Evolutionary conservation across 2,113 vertebrate species (phyloP), one percentile per base, ranked within the genome.

Genomic region (Castor canadensis): DNA sequence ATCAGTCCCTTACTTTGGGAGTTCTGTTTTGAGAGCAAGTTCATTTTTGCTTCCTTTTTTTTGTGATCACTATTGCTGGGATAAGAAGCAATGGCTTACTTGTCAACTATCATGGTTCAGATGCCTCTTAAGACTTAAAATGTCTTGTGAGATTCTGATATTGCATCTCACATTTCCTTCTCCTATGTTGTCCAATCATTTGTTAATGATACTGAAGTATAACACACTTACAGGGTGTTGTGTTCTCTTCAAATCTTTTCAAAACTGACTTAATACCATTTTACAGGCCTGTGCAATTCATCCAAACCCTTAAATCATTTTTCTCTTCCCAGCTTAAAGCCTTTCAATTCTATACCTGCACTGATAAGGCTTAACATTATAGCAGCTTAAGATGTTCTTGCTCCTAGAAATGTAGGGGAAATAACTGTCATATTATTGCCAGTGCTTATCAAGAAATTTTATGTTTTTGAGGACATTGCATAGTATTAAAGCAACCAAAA

Each of bases 221-320:
- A 97, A 84, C 79, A 89, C 94, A 93, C 96, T 98, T 98, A 79
- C 62, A 96, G 96, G 95, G 93, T 94, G 96, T 97, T 97, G 89
- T 96, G 96, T 97, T 87, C 97, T 97, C 97, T 98, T 97, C 75
- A 98, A 64, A 52, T 76, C 93, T 96, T 97, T 92, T 97, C 92
- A 98, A 64, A 95, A 97, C 94, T 97, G 96, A 91, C 97, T 98
- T 98, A 95, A 97, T 96, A 45, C 35, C 84, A 88, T 96, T 97
- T 98, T 98, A 95, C 2, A 30, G 73, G 73, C 54, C 84, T 89
- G 95, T 97, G 16, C 75, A 96, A 95, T 97, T 98, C 97, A 94
- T 71, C 72, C 71, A 95, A 96, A 96, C 40, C n/a, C 75, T 97
- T 94, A 95, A 96, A 97, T 96, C 82, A 95, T 97, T 98, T 98